Conservation (phyloP, 2,113 vertebrate species). For the Ceyx cyanopectus region DNA sequence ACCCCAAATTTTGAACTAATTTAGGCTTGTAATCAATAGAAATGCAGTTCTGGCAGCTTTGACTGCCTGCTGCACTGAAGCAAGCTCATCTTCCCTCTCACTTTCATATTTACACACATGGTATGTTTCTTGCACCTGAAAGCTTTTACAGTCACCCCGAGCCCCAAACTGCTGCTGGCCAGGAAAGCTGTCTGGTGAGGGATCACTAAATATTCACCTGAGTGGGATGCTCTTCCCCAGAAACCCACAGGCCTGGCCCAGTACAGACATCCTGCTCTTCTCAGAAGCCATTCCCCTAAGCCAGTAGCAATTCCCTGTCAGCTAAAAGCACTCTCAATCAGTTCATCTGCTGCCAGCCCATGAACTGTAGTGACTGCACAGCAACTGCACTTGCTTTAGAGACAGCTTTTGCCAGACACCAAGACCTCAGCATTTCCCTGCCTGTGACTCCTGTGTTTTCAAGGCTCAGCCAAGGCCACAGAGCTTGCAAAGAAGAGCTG, state of each 20-base stretch:
- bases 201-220: background rate
- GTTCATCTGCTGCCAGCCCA: background rate
- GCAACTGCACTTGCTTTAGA: background rate
- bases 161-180: background rate
- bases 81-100: background rate
- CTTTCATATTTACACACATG: background rate
- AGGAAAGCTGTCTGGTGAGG: conserved; percentile 18
- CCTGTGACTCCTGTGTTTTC: conserved; percentile 1
- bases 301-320: conserved; percentile 24
- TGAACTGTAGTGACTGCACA: conserved; percentile 21
- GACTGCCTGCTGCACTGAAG: background rate
- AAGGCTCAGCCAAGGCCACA: background rate
- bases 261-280: background rate
- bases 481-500: background rate
- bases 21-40: background rate
- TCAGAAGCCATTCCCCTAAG: conserved; percentile 30
- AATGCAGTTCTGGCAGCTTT: background rate
- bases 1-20: background rate
- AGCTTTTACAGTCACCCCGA: background rate
- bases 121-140: background rate
- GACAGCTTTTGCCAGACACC: background rate
- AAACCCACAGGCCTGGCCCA: background rate
- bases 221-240: background rate
- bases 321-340: conserved; percentile 38
- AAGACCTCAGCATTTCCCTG: background rate